Base-by-base conservation (phyloP, 1,140 invertebrate genomes). In the Helicoverpa armigera region DNA sequence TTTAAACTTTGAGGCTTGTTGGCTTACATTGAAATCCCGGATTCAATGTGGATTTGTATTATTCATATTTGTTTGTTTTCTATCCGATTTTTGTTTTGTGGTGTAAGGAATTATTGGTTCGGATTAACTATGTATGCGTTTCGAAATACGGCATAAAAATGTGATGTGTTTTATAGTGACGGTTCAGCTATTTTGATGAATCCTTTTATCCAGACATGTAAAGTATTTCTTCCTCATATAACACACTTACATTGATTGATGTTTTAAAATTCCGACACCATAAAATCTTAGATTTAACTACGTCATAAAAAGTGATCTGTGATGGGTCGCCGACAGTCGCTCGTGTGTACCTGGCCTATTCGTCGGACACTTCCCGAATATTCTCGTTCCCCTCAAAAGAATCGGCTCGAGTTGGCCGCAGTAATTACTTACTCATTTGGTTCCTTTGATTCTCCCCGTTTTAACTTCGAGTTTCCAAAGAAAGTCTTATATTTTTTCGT, bases 371-470 rank as follows among this genome's bases (percentile, higher is more conserved):
- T 77, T 77, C 67, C 78, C 48, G 35, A 79, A 72, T 61, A 16
- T 80, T 61, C 35, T 65, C n/a, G 10, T 29, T 48, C 35, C 53
- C 29, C 70, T 80, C 56, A 18, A 58, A 75, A 76, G 79, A 58
- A 63, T 60, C 53, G 72, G 16, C 53, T 51, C 31, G 51, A 73
- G 29, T 73, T 43, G 23, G 53, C 29, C 54, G 29, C 14, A 61
- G 80, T 84, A 84, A 84, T 84, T 84, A 84, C 77, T 53, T 51
- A 80, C 81, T 84, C 83, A 84, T 84, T 84, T 78, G 63, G 58
- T 14, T 75, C 77, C 77, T 82, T 84, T 53, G 48, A 65, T 53
- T 65, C 61, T 50, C 54, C 72, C 53, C 35, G 60, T 7, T 63
- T 58, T 35, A 73, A 73, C 70, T 73, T 73, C 11, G 69, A 54